A percentile compares a stretch with the other conserved stretches of the same genome.
These are phyloP conservation scores for Enteromius radiatus DNA, from an alignment of 2,797 vertebrate genomes.

Conservation along the genomic window DNA sequence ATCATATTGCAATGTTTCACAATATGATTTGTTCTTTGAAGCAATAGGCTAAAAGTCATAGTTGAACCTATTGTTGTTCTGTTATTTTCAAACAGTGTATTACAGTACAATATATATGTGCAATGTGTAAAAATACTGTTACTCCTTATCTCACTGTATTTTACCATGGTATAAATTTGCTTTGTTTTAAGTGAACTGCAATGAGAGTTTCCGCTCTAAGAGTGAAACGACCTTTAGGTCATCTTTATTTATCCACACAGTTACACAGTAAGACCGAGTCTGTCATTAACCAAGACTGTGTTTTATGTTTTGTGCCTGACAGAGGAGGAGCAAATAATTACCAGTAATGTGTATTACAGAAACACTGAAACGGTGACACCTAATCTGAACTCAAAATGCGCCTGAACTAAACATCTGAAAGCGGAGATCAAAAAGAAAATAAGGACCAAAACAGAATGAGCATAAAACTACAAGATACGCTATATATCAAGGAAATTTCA, in stretches of 20 bases:
- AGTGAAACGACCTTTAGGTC: slow-evolving; percentile 61
- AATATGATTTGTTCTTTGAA: background rate
- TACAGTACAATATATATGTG: background rate
- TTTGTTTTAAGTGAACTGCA: slow-evolving; percentile 39
- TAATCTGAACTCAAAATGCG: slow-evolving; percentile 9
- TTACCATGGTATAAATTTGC: slow-evolving; percentile 2
- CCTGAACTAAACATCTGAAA: background rate
- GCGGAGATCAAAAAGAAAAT: background rate
- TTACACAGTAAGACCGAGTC: slow-evolving; percentile 56
- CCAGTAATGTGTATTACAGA: slow-evolving; percentile 1
- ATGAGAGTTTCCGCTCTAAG: slow-evolving; percentile 31
- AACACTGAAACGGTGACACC: background rate
- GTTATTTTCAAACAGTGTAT: background rate
- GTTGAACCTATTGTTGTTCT: background rate
- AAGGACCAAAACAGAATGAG: background rate
- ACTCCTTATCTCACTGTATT: background rate
- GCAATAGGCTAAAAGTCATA: slow-evolving; percentile 3
- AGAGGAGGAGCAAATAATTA: slow-evolving; percentile 20
- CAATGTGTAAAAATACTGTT: background rate
- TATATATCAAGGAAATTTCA: background rate
- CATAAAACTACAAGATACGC: background rate
- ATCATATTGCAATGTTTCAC: slow-evolving; percentile 30
- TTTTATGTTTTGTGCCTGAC: slow-evolving; percentile 4
- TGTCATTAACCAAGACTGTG: slow-evolving; percentile 59
- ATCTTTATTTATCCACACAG: slow-evolving; percentile 62